Conservation (phyloP, 2,113 vertebrate species). For the Odontesthes bonariensis region DNA sequence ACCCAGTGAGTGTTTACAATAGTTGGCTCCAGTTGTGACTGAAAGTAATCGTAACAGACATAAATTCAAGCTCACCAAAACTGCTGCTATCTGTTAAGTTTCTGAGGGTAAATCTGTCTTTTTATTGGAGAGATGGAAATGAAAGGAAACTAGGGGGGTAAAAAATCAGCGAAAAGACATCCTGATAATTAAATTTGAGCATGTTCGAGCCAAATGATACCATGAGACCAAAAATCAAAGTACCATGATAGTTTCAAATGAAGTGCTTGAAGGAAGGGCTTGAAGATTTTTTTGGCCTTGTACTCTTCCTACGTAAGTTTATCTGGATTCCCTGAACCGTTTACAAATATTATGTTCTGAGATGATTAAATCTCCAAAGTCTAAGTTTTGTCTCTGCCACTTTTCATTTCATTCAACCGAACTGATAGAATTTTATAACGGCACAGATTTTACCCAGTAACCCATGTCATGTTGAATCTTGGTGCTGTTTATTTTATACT, state of each 20-base stretch:
- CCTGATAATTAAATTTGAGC: neutral
- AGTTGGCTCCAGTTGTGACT: neutral
- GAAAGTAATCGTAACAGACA: neutral
- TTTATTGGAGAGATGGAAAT: neutral
- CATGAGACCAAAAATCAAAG: neutral
- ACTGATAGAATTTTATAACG: too few species aligned
- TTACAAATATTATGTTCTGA: neutral
- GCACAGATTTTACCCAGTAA: too few species aligned
- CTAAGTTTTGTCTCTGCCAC: too few species aligned
- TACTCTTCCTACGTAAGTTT: neutral
- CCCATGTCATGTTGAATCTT: too few species aligned
- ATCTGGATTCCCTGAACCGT: neutral
- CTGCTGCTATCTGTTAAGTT: constrained; percentile 8
- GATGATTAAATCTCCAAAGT: too few species aligned
- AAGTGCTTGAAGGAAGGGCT: neutral
- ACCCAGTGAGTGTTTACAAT: neutral
- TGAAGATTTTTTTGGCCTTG: neutral
- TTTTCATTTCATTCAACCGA: too few species aligned
- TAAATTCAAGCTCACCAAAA: neutral
- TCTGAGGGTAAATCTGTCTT: neutral
- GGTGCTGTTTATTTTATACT: too few species aligned
- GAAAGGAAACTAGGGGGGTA: neutral
- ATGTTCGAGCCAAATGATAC: neutral
- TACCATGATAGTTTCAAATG: neutral
- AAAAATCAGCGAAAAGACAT: neutral